Conservation (phyloP, 2,113 vertebrate genomes). For the Peromyscus leucopus region DNA sequence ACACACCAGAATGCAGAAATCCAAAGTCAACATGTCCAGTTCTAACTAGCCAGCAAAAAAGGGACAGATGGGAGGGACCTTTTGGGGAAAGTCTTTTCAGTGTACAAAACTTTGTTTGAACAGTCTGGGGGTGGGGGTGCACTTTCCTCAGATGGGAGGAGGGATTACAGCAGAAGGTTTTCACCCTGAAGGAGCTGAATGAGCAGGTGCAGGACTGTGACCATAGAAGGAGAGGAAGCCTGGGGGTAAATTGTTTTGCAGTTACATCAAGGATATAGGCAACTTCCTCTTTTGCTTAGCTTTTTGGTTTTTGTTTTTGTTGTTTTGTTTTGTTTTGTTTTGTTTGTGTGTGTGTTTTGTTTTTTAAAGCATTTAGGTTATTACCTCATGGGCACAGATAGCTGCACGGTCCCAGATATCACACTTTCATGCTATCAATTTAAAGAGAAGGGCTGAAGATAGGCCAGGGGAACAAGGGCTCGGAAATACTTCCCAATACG, state of each 20-base stretch:
- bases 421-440: not conserved
- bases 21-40: not conserved
- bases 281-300: not conserved
- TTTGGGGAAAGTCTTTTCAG: not conserved
- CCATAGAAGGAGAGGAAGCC: not conserved
- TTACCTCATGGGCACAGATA: not conserved
- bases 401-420: not conserved
- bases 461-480: not conserved
- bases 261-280: not conserved
- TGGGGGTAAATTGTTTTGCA: not conserved
- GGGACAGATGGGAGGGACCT: not conserved
- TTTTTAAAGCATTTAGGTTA: not conserved
- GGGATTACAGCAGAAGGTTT: not conserved
- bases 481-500: not conserved
- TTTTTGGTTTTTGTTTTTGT: no score
- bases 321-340: not conserved
- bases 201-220: not conserved
- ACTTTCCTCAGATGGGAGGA: not conserved
- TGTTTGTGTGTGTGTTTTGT: not conserved
- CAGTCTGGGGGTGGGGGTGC: not conserved
- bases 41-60: not conserved
- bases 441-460: not conserved
- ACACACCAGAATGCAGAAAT: not conserved
- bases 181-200: not conserved
- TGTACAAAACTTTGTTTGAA: not conserved